phyloP scores from a whole-genome alignment of 1,140 invertebrate species.

The Papilio dardanus region DNA sequence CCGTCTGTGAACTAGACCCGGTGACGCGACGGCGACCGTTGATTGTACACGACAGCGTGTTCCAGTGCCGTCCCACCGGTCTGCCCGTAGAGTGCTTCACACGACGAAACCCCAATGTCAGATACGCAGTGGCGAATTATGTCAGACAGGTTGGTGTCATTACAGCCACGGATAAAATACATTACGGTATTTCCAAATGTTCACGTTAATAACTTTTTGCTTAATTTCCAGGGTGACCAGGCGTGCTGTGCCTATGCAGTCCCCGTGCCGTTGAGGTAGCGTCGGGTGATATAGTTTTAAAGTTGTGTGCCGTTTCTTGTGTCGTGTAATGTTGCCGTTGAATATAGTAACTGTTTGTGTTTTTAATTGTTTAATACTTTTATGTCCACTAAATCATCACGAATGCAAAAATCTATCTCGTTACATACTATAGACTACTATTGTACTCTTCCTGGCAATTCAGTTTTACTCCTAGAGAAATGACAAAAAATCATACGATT shows the following conservation, averaged over 20 bases:
- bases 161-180: background rate
- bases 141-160: constrained; percentile 59
- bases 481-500: background rate
- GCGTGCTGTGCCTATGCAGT: constrained; percentile 57
- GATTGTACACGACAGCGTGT: constrained; percentile 69
- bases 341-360: constrained; percentile 4
- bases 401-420: background rate
- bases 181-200: too few relatives aligned
- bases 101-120: constrained; percentile 60
- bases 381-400: background rate
- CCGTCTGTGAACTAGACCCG: constrained; percentile 65
- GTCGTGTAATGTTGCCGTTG: background rate
- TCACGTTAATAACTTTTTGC: too few relatives aligned
- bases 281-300: constrained; percentile 1
- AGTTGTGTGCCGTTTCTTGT: background rate
- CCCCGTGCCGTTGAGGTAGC: constrained; percentile 58
- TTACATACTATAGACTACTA: too few relatives aligned
- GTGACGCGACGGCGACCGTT: constrained; percentile 66
- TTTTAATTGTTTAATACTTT: background rate
- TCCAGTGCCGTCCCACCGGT: constrained; percentile 56
- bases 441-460: too few relatives aligned
- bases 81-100: constrained; percentile 59
- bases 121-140: constrained; percentile 62
- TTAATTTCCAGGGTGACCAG: constrained; percentile 58
- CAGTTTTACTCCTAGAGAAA: background rate